phyloP scores from a whole-genome alignment of 2,888 invertebrate genomes.

The Teleogryllus oceanicus region DNA sequence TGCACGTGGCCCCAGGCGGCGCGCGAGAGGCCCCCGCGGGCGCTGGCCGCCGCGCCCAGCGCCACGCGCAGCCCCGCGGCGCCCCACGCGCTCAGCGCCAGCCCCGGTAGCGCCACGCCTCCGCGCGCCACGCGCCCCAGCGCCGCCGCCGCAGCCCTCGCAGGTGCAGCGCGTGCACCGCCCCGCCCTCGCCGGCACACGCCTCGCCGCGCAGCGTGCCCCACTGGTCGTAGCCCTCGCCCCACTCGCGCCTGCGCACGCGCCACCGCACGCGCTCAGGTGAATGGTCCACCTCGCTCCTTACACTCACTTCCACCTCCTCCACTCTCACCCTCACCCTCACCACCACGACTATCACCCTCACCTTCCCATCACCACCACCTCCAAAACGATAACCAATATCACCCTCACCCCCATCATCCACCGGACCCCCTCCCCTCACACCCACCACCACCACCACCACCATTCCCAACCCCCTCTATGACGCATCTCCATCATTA shows the following conservation, averaged over 20 bases:
- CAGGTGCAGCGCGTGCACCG: conserved; percentile 49
- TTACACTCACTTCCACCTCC: no score
- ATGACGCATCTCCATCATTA: no score
- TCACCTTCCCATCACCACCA: no score
- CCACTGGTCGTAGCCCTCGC: conserved; percentile 60
- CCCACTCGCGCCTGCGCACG: conserved; percentile 26
- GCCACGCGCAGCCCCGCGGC: conserved; percentile 56
- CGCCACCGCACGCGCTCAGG: no score
- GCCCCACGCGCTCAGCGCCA: conserved; percentile 49
- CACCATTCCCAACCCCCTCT: no score
- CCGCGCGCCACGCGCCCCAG: conserved; percentile 47
- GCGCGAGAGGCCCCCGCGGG: conserved; percentile 48
- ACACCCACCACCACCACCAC: no score
- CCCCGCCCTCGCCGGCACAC: conserved; percentile 47
- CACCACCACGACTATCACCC: no score
- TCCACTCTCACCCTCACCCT: no score
- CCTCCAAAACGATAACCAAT: no score
- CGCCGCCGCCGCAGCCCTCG: conserved; percentile 53
- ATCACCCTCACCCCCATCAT: no score
- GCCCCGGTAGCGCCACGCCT: conserved; percentile 43
- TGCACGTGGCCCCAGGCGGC: background rate
- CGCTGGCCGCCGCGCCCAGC: conserved; percentile 54
- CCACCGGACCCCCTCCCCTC: no score
- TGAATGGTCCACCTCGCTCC: no score
- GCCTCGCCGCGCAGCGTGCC: conserved; percentile 60